Evolutionary conservation across 1,140 invertebrate genomes (phyloP).

Genomic region (Zaprionus africanus): DNA sequence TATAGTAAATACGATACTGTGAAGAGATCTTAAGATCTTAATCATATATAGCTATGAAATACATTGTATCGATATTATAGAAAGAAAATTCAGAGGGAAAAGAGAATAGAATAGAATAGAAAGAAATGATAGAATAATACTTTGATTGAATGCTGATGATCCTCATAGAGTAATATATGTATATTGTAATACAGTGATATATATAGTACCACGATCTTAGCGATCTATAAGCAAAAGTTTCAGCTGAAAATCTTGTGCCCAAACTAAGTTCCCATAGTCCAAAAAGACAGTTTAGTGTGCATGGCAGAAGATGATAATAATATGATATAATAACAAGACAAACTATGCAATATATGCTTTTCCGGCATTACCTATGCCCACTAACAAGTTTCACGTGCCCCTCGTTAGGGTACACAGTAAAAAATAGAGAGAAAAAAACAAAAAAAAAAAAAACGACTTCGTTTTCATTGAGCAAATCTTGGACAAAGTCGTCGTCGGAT

Average conservation of each 20-base stretch:
- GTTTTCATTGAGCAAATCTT: slow-evolving; percentile 53
- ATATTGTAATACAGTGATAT: too few relatives aligned
- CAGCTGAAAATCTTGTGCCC: background rate
- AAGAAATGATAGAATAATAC: background rate
- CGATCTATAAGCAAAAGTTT: too few relatives aligned
- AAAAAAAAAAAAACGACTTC: slow-evolving; percentile 10
- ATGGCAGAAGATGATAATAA: background rate
- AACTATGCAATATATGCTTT: background rate
- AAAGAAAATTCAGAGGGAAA: background rate
- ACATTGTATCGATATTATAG: background rate
- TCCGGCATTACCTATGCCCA: background rate
- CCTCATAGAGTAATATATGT: too few relatives aligned
- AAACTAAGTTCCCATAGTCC: background rate
- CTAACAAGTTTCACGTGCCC: background rate
- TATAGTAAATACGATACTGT: background rate
- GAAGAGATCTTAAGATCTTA: background rate
- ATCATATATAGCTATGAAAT: background rate
- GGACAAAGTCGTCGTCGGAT: slow-evolving; percentile 42
- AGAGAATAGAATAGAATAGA: background rate
- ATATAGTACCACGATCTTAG: too few relatives aligned
- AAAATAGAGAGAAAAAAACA: background rate
- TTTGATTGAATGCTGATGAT: background rate
- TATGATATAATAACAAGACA: background rate
- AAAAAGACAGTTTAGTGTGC: background rate
- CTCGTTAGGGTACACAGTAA: background rate